Evolutionary conservation across 2,797 vertebrate genomes (phyloP).

Genomic region (Myotis findleyi): DNA sequence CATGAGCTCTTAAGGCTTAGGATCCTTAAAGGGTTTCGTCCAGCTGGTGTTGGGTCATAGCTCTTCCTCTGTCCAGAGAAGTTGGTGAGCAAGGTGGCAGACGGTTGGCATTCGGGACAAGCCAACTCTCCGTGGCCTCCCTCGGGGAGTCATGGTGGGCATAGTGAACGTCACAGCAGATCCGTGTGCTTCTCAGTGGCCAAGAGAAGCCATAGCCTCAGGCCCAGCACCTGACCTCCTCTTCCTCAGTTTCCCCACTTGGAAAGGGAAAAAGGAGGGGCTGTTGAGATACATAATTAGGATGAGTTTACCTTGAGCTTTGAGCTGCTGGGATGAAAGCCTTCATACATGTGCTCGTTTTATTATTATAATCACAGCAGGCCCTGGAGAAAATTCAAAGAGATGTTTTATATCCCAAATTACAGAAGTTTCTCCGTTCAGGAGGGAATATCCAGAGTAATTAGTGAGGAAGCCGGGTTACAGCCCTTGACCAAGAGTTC

Average conservation of each 20-base stretch:
- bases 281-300: constrained; percentile 29
- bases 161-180: not conserved
- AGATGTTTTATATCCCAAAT: constrained; percentile 67
- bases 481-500: not conserved
- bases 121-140: not conserved
- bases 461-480: constrained; percentile 18
- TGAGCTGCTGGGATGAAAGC: constrained; percentile 59
- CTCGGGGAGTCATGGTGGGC: not conserved
- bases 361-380: constrained; percentile 58
- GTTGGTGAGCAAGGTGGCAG: rapidly evolving
- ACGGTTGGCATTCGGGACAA: rapidly evolving
- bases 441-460: constrained; percentile 44
- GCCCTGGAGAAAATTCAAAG: constrained; percentile 75
- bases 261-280: not conserved
- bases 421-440: constrained; percentile 61
- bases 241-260: constrained; percentile 67
- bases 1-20: not conserved
- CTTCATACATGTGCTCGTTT: not conserved
- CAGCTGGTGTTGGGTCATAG: not conserved
- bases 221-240: constrained; percentile 57
- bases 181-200: not conserved
- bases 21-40: not conserved
- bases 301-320: not conserved
- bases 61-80: not conserved
- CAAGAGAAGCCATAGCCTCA: not conserved